Percentiles rank a stretch among this genome's conserved stretches.
These are phyloP conservation scores for Julus scandinavius DNA, from an alignment of 2,888 invertebrate species.

Conservation along the genomic window DNA sequence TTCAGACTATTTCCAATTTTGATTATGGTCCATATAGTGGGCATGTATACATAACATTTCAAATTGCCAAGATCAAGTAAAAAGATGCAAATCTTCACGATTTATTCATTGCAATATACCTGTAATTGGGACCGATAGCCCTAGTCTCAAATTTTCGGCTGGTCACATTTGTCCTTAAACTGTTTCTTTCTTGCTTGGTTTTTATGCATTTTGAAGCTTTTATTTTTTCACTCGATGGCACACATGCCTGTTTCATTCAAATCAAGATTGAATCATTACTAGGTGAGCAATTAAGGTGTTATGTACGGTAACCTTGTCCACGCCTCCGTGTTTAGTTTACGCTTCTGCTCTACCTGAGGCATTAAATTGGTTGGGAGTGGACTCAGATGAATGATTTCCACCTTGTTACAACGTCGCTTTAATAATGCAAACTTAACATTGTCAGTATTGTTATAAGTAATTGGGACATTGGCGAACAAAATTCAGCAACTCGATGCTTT, in stretches of 20 bases:
- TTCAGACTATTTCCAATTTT: too few species aligned
- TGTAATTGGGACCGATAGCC: too few species aligned
- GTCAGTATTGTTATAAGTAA: neutral
- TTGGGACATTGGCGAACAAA: too few species aligned
- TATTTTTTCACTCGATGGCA: neutral
- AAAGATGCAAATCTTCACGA: too few species aligned
- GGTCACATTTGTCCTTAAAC: too few species aligned
- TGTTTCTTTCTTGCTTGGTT: too few species aligned
- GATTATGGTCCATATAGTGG: too few species aligned
- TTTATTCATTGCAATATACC: too few species aligned
- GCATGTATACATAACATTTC: too few species aligned
- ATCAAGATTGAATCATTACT: constrained; percentile 2
- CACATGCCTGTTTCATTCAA: neutral
- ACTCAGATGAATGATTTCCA: neutral
- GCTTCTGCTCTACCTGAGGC: constrained; percentile 20
- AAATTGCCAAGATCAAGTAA: too few species aligned
- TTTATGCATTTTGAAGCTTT: neutral
- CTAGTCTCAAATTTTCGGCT: too few species aligned
- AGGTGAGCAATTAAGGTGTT: constrained; percentile 31
- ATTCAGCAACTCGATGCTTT: too few species aligned
- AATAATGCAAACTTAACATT: neutral
- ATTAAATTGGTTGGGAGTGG: constrained; percentile 8
- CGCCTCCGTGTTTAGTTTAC: neutral
- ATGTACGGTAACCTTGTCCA: neutral
- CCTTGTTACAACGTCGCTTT: neutral